Base-by-base conservation (phyloP, 2,888 invertebrate species). In the Erebia epiphron region DNA sequence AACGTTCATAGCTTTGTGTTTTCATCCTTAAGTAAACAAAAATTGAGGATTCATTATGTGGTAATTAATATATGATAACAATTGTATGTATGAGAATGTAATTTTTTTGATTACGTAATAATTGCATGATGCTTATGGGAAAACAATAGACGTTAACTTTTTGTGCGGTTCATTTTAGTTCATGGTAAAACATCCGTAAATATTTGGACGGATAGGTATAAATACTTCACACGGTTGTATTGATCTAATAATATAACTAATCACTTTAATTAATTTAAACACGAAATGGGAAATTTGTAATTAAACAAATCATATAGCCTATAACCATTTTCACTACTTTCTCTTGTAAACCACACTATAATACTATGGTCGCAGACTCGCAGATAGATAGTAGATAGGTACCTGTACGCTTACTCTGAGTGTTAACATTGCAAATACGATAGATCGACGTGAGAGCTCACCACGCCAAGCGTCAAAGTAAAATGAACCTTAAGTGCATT, bases 101-200 rank as follows among this genome's bases (percentile, higher is more conserved):
- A 62, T 64, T 73, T 77, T 79, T 77, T 71, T 76, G 14, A 26
- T 72, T 78, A 68, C 75, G 69, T 73, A 73, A 76, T 71, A 76
- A 75, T 75, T 71, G 72, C 68, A 69, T 68, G 67, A 68, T 72
- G 72, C 70, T 75, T 74, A 74, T 70, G 68, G 73, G 73, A 78
- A 76, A 78, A 80, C 80, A 82, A 79, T 79, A 75, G 79, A 61
- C 67, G 75, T 75, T 77, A 75, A 68, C 78, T 79, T 77, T 78
- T 77, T 69, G 73, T 72, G 68, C 75, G 78, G 74, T 75, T 16
- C 10, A 63, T 57, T 66, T 66, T 26, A 57, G 57, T 21, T 46
- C 67, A 67, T 58, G 58, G 67, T 67, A 11, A 67, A n/a, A 67
- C 11, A 56, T 3, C 46, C 26, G 18, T 49, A 14, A 7, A 46